Evolutionary conservation across 2,888 invertebrate genomes (phyloP), one percentile per base, ranked within the genome.

Genomic region (Xiphydria camelus): DNA sequence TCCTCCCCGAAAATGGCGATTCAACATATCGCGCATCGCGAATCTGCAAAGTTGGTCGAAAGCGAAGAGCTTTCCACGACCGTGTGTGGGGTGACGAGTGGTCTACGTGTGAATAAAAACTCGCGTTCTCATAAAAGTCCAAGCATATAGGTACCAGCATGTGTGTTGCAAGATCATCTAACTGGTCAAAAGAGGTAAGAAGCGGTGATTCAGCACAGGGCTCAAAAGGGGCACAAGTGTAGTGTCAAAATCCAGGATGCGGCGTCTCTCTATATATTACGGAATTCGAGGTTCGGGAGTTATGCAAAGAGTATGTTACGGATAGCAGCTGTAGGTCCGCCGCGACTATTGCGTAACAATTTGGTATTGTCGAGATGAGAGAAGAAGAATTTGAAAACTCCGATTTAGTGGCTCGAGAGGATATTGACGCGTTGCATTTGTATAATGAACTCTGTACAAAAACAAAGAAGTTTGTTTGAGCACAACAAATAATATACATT

Each of bases 111-210:
- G 49, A 50, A 45, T 54, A 51, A 52, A 55, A 54, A 57, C 47
- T 48, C 41, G 52, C 60, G 54, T 54, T 55, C 55, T 51, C 53
- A 60, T 51, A 60, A 61, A 57, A 62, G 41, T 64, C 50, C 63
- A 69, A 72, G 68, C 70, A 70, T 61, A 49, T n/a, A n/a, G n/a
- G n/a, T 61, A 68, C 59, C 65, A 67, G 62, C 64, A 66, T 64
- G 64, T 39, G 32, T 65, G 62, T 63, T 66, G 66, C 57, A 66
- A 62, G 52, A 44, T 62, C 58, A 53, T 49, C 65, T 66, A 63
- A 66, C 42, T 62, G 54, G 60, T 55, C 53, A 67, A 61, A 61
- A 61, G 61, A 65, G 57, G 59, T 51, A 59, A 29, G 53, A 71
- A 72, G 71, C 72, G 52, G 70, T 71, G 68, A 66, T 48, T 68